phyloP scores from a whole-genome alignment of 2,888 invertebrate genomes.

The Diarsia mendica region DNA sequence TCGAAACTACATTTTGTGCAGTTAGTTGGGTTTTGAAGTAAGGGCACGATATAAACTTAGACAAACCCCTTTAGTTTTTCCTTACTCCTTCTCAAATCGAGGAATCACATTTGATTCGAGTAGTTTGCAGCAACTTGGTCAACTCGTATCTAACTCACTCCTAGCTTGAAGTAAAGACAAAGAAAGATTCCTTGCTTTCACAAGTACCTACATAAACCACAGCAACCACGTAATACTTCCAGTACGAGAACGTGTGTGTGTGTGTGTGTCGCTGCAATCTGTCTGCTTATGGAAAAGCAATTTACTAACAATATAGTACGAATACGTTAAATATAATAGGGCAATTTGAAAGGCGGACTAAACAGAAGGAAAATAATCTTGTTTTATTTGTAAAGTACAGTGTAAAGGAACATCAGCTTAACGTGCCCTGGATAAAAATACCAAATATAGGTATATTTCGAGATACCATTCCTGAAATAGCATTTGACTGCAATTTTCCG shows the following conservation, averaged over 20 bases:
- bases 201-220: background rate
- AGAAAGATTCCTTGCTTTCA: background rate
- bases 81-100: background rate
- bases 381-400: background rate
- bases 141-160: too few relatives aligned
- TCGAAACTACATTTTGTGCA: too few relatives aligned
- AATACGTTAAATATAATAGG: background rate
- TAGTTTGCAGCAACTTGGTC: too few relatives aligned
- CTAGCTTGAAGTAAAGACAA: background rate
- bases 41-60: background rate
- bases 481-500: background rate
- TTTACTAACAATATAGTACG: background rate
- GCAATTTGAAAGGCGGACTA: background rate
- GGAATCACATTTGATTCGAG: too few relatives aligned
- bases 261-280: background rate
- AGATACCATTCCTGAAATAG: background rate
- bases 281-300: background rate
- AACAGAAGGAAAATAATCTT: background rate
- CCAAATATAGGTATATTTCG: background rate
- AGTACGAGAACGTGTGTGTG: background rate
- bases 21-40: too few relatives aligned
- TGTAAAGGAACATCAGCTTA: background rate
- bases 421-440: background rate
- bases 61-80: background rate
- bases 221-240: background rate